Evolutionary conservation across 64 coral and sea anemone genomes (phyloP).

Genomic region (Dendronephthya gigantea): DNA sequence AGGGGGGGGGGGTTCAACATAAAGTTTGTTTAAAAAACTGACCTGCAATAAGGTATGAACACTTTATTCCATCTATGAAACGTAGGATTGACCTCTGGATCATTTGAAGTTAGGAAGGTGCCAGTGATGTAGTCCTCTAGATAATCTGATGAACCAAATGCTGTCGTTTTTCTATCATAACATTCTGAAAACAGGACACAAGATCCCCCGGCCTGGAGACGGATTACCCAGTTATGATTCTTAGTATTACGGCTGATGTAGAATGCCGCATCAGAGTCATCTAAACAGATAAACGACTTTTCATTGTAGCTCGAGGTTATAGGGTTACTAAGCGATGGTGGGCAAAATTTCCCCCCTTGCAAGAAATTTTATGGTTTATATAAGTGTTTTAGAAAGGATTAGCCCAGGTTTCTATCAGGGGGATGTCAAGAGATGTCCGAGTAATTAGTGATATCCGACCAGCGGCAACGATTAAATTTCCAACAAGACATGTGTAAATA

Average conservation of each 20-base stretch:
- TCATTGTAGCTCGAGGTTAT: neutral
- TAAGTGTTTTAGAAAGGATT: no score
- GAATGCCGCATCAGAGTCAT: conserved; percentile 85
- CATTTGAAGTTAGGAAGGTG: conserved; percentile 71
- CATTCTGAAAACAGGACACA: conserved; percentile 51
- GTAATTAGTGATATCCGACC: no score
- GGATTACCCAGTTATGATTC: conserved; percentile 75
- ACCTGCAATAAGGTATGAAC: conserved; percentile 98
- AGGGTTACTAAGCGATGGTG: no score
- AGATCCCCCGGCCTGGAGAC: conserved; percentile 83
- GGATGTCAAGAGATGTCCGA: no score
- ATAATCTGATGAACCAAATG: conserved; percentile 62
- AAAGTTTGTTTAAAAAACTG: neutral
- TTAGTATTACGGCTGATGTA: conserved; percentile 74
- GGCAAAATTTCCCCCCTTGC: no score
- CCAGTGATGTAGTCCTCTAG: conserved; percentile 62
- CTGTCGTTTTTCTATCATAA: conserved; percentile 55
- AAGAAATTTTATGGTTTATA: no score
- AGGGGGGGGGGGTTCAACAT: no score
- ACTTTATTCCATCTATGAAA: conserved; percentile 99
- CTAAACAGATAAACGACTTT: conserved; percentile 18
- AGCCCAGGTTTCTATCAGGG: no score
- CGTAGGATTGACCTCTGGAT: conserved; percentile 76
- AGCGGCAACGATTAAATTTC: no score
- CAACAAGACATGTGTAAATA: no score